phyloP scores from a whole-genome alignment of 37 sponge, comb jelly and placozoan species.

The Eunapius fragilis region DNA sequence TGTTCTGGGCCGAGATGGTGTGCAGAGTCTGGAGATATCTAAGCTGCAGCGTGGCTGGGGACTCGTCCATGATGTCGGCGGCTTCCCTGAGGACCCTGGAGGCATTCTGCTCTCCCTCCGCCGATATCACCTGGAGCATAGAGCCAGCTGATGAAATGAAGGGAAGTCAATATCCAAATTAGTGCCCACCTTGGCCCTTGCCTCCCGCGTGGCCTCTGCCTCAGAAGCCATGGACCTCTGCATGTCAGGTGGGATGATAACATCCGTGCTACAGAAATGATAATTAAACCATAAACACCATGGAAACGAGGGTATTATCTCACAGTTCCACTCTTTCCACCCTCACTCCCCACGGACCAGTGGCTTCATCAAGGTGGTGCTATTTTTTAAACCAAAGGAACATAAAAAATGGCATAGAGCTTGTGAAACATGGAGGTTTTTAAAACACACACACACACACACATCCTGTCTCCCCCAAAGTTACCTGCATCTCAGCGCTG shows the following conservation, averaged over 20 bases:
- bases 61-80: conserved; percentile 83
- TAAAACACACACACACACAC: too few species aligned
- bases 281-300: too few species aligned
- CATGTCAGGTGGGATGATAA: conserved; percentile 77
- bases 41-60: conserved; percentile 89
- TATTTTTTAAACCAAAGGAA: conserved; percentile 45
- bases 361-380: conserved; percentile 78
- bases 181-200: conserved; percentile 79
- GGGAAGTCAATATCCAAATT: too few species aligned
- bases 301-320: not conserved
- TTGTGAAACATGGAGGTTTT: too few species aligned
- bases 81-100: conserved; percentile 82
- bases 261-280: conserved; percentile 77
- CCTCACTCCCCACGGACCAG: conserved; percentile 94
- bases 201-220: conserved; percentile 92
- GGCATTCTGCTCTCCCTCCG: conserved; percentile 91
- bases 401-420: conserved; percentile 6
- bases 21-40: conserved; percentile 93
- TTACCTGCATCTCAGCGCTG: conserved; percentile 72
- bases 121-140: conserved; percentile 68
- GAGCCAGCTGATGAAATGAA: not conserved
- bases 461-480: too few species aligned
- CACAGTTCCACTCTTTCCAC: conserved; percentile 91
- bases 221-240: conserved; percentile 97
- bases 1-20: conserved; percentile 77